Percentiles rank a stretch among this genome's conserved stretches.
Conservation (phyloP, 2,888 invertebrate species). For the Cartodere bifasciata region DNA sequence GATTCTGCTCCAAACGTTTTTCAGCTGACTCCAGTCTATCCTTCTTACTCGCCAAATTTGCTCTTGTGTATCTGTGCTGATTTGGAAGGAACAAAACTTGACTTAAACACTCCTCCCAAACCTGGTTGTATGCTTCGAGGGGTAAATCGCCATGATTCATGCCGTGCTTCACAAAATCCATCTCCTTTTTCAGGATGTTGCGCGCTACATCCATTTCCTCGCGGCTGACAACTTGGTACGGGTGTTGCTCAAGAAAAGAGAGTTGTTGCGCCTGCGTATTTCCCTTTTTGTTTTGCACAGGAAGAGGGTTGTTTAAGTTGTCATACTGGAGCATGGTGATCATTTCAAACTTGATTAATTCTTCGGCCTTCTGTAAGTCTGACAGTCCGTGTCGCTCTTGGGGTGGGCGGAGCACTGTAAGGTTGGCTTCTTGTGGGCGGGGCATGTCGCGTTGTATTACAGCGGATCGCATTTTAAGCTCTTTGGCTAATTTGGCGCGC, state of each 20-base stretch:
- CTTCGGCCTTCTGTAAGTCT: conserved; percentile 89
- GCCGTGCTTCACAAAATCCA: conserved; percentile 79
- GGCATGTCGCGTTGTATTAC: conserved; percentile 78
- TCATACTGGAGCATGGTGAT: conserved; percentile 89
- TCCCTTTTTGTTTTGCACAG: conserved; percentile 38
- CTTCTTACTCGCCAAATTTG: conserved; percentile 90
- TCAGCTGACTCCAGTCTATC: conserved; percentile 90
- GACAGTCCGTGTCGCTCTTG: conserved; percentile 66
- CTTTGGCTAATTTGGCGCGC: conserved; percentile 53
- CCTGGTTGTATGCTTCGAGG: conserved; percentile 82
- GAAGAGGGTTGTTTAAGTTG: conserved; percentile 62
- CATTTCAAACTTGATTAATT: conserved; percentile 93
- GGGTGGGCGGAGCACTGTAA: conserved; percentile 63
- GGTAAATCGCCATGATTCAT: conserved; percentile 95
- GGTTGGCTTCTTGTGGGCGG: conserved; percentile 77
- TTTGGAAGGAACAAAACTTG: conserved; percentile 87
- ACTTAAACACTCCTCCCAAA: conserved; percentile 90
- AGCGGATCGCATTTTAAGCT: conserved; percentile 66
- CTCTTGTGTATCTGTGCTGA: conserved; percentile 63
- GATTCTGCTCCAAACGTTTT: conserved; percentile 82
- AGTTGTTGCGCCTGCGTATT: conserved; percentile 56
- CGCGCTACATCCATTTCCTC: conserved; percentile 57
- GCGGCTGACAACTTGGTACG: conserved; percentile 59
- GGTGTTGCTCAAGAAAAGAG: conserved; percentile 74
- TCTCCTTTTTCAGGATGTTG: conserved; percentile 60